These are phyloP conservation scores for Psophia crepitans DNA, from an alignment of 2,113 vertebrate genomes.

Conservation along the genomic window DNA sequence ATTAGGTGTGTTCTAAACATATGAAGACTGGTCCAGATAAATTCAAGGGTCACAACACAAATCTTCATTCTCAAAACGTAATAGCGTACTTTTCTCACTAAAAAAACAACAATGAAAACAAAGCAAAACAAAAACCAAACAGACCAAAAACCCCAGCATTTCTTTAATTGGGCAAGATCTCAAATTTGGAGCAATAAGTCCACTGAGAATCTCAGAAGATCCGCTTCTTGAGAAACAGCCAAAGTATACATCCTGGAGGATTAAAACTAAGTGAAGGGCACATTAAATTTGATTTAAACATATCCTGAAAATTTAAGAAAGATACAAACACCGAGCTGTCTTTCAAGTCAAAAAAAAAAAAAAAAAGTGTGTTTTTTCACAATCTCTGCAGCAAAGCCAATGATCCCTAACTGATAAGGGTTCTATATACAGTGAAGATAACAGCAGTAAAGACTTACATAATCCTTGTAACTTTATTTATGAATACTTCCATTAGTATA, in stretches of 20 bases:
- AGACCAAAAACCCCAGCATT: not conserved
- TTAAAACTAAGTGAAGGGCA: conserved; percentile 41
- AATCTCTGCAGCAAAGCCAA: not conserved
- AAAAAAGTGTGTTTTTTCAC: not conserved
- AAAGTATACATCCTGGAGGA: conserved; percentile 52
- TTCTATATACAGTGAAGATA: not conserved
- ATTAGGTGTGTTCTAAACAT: not conserved
- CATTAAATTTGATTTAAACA: conserved; percentile 31
- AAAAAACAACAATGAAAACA: not conserved
- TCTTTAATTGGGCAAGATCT: not conserved
- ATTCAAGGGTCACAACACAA: not conserved
- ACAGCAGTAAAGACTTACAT: not conserved
- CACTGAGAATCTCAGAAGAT: conserved; percentile 16
- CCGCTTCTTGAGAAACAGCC: not conserved
- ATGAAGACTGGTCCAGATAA: not conserved
- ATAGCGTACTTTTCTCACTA: not conserved
- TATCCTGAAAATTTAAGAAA: conserved; percentile 4
- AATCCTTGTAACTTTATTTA: not conserved
- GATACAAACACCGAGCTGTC: not conserved
- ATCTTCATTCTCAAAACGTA: not conserved
- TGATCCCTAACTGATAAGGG: not conserved
- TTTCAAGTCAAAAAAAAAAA: not conserved
- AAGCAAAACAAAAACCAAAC: not conserved
- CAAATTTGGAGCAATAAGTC: not conserved
- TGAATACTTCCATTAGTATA: not conserved